Percentiles rank a stretch among this genome's conserved stretches.
phyloP scores from a whole-genome alignment of 2,113 vertebrate genomes.

The Acrocephalus arundinaceus region DNA sequence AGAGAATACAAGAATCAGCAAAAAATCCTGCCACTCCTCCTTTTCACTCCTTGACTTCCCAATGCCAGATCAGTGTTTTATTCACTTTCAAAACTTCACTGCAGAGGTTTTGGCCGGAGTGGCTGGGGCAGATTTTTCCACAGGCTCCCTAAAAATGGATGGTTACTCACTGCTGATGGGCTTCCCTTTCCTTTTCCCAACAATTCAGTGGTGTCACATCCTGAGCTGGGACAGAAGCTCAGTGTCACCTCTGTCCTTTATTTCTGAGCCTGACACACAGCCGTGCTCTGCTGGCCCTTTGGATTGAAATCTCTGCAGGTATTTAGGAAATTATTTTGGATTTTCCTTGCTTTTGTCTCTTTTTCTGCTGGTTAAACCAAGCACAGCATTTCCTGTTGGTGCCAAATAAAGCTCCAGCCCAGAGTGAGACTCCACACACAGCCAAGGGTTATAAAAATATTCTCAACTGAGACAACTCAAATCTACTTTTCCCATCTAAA shows the following conservation, averaged over 20 bases:
- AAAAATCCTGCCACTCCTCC: not conserved
- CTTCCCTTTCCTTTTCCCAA: conserved; percentile 56
- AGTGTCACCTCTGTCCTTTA: not conserved
- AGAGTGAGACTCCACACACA: not conserved
- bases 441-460: not conserved
- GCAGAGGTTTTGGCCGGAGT: no score
- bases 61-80: not conserved
- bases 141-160: not conserved
- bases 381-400: not conserved
- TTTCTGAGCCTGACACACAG: not conserved
- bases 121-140: not conserved
- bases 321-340: not conserved
- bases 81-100: not conserved
- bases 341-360: not conserved
- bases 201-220: conserved; percentile 45
- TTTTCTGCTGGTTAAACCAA: not conserved
- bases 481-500: not conserved
- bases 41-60: not conserved
- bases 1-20: accelerated
- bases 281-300: accelerated
- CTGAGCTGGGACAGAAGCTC: not conserved
- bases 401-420: not conserved
- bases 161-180: conserved; percentile 18
- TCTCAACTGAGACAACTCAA: not conserved
- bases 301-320: not conserved